Conservation (phyloP, 1,140 invertebrate genomes). For the Zaprionus kolodkinae region DNA sequence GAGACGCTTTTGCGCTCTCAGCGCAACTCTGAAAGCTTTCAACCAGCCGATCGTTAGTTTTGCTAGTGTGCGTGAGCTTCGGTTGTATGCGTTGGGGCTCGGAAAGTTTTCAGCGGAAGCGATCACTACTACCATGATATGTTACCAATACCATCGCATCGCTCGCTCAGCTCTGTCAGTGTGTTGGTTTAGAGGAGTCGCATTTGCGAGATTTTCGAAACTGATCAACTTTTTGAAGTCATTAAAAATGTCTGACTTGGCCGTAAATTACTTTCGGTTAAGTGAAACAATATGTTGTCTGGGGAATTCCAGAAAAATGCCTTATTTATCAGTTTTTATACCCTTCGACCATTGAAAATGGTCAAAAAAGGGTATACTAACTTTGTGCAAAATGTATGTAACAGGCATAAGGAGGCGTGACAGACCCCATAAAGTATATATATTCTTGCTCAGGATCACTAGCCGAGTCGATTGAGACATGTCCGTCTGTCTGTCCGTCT, state of each 20-base stretch:
- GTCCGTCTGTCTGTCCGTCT: too few species aligned
- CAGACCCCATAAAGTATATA: too few species aligned
- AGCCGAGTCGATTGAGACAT: too few species aligned
- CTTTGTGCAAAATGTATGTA: too few species aligned
- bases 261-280: slow-evolving; percentile 52
- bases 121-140: slow-evolving; percentile 44
- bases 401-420: too few species aligned
- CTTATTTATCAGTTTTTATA: slow-evolving; percentile 39
- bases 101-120: slow-evolving; percentile 70
- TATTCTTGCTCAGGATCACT: too few species aligned
- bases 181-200: slow-evolving; percentile 42
- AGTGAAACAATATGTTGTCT: slow-evolving; percentile 43
- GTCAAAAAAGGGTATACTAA: too few species aligned
- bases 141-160: slow-evolving; percentile 40
- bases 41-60: slow-evolving; percentile 5
- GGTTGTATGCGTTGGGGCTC: slow-evolving; percentile 44
- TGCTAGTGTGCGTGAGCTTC: slow-evolving; percentile 36
- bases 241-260: slow-evolving; percentile 27
- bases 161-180: not conserved
- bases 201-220: slow-evolving; percentile 37
- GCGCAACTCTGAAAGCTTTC: slow-evolving; percentile 10
- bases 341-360: too few species aligned
- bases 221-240: slow-evolving; percentile 35
- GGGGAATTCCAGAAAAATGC: slow-evolving; percentile 62
- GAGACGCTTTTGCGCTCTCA: slow-evolving; percentile 8